Conservation (phyloP, 2,113 vertebrate genomes). For the Spermophilus dauricus region DNA sequence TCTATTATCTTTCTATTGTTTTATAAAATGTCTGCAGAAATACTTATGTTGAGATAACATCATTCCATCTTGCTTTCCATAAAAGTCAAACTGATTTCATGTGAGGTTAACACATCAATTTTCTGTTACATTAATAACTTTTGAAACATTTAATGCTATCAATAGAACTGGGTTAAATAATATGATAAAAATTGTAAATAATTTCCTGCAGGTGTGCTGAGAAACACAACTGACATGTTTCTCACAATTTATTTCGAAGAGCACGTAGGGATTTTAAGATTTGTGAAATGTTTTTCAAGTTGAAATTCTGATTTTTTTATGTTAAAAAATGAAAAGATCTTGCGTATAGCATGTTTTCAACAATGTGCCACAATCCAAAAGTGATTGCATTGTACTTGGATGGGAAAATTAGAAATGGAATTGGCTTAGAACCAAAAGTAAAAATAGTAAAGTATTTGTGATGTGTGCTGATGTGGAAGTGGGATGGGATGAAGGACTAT, state of each 20-base stretch:
- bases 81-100: slow-evolving; percentile 43
- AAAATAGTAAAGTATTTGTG: slow-evolving; percentile 32
- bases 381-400: slow-evolving; percentile 55
- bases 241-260: not conserved
- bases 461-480: not conserved
- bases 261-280: slow-evolving; percentile 45
- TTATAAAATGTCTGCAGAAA: not conserved
- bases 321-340: slow-evolving; percentile 62
- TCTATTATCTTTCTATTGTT: not conserved
- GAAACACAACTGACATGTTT: not conserved
- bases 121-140: not conserved
- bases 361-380: slow-evolving; percentile 18
- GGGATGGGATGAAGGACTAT: not conserved
- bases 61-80: not conserved
- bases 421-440: slow-evolving; percentile 56
- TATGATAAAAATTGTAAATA: not conserved
- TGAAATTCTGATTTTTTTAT: slow-evolving; percentile 68
- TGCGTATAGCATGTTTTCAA: slow-evolving; percentile 33
- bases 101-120: not conserved
- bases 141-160: slow-evolving; percentile 28
- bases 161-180: not conserved
- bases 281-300: not conserved
- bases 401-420: slow-evolving; percentile 54
- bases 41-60: slow-evolving; percentile 19
- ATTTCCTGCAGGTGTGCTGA: slow-evolving; percentile 38